Percentiles rank a stretch among this genome's conserved stretches.
Conservation (phyloP, 2,888 invertebrate species). For the Ochropacha duplaris region DNA sequence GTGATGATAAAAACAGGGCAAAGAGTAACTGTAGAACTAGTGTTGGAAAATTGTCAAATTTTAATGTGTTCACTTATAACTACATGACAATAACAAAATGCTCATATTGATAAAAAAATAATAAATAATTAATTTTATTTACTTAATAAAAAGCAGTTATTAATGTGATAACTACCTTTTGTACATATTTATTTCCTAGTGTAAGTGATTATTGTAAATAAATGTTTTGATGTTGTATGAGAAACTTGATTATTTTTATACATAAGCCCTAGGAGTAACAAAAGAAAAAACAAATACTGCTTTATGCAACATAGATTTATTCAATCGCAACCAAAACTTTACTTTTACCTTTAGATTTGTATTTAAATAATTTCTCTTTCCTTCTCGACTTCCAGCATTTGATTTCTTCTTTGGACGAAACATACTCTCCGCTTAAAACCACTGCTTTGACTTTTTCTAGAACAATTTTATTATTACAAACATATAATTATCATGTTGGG, state of each 20-base stretch:
- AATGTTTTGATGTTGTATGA: slow-evolving; percentile 46
- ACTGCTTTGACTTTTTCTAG: slow-evolving; percentile 65
- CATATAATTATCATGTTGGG: too few species aligned
- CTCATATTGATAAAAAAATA: background rate
- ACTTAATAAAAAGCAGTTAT: slow-evolving; percentile 32
- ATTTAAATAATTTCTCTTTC: slow-evolving; percentile 78
- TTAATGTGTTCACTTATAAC: background rate
- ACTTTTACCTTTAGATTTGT: slow-evolving; percentile 63
- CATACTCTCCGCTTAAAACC: slow-evolving; percentile 67
- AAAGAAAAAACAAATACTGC: background rate
- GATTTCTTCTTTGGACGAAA: slow-evolving; percentile 75
- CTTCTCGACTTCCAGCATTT: slow-evolving; percentile 79
- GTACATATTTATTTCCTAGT: slow-evolving; percentile 62
- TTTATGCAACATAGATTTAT: background rate
- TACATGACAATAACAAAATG: background rate
- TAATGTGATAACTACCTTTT: slow-evolving; percentile 53
- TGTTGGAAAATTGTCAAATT: background rate
- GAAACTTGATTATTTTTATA: background rate
- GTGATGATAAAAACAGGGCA: background rate
- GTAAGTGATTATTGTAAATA: slow-evolving; percentile 57
- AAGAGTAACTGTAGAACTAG: background rate
- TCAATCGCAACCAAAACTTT: slow-evolving; percentile 39
- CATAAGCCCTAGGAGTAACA: background rate
- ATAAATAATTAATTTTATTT: background rate
- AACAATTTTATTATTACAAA: slow-evolving; percentile 24